These are phyloP conservation scores for Platichthys stellatus DNA, from an alignment of 2,113 vertebrate genomes.

Conservation along the genomic window DNA sequence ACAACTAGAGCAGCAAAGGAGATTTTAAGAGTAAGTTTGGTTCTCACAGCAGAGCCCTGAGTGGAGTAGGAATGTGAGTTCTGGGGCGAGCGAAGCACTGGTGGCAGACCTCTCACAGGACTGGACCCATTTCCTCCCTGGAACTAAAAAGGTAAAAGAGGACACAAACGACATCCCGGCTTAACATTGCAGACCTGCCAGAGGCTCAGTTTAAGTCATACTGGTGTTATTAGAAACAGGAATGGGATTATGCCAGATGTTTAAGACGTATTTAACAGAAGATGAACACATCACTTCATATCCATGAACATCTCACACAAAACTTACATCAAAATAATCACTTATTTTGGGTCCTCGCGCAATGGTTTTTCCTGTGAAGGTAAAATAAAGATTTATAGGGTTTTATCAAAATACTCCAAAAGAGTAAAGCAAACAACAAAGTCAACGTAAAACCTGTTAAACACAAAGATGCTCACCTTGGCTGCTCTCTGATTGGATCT, in stretches of 20 bases:
- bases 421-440: conserved; percentile 2
- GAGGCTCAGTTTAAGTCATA: conserved; percentile 1
- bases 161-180: conserved; percentile 31
- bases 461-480: conserved; percentile 86
- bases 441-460: not conserved
- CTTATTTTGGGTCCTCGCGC: conserved; percentile 98
- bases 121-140: conserved; percentile 98
- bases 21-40: not conserved
- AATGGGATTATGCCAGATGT: not conserved
- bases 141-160: conserved; percentile 81
- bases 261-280: not conserved
- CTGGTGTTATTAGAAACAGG: conserved; percentile 16
- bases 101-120: conserved; percentile 93
- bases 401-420: not conserved
- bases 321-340: conserved; percentile 99
- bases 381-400: conserved; percentile 34
- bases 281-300: conserved; percentile 4
- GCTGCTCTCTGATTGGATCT: conserved; percentile 97
- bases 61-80: conserved; percentile 97
- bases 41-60: conserved; percentile 92
- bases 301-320: conserved; percentile 7
- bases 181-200: conserved; percentile 1
- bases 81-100: conserved; percentile 94
- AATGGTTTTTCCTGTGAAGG: conserved; percentile 88
- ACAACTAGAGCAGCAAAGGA: not conserved